These are phyloP conservation scores for Gasterosteus aculeatus DNA, from an alignment of 2,113 vertebrate species.

Conservation along the genomic window DNA sequence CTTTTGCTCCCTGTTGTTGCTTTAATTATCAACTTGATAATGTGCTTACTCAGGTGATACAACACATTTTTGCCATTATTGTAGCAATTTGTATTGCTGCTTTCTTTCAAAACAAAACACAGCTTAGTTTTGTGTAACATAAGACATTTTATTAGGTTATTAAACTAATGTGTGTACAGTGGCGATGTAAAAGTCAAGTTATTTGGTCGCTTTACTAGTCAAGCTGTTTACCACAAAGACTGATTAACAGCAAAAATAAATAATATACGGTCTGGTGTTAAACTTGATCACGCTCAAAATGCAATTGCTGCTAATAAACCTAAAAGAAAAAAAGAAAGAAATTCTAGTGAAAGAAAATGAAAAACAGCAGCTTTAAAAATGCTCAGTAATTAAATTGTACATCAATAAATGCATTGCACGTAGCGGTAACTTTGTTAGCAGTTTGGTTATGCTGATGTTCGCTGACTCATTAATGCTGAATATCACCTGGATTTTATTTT, in stretches of 20 bases:
- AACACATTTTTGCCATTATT: constrained; percentile 19
- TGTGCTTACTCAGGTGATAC: constrained; percentile 49
- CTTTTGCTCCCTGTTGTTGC: constrained; percentile 46
- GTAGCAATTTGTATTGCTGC: constrained; percentile 30
- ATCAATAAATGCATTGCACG: constrained; percentile 75
- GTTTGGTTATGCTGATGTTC: constrained; percentile 63
- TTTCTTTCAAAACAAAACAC: constrained; percentile 44
- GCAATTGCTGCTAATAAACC: constrained; percentile 40
- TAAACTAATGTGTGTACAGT: constrained; percentile 13
- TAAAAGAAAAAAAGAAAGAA: constrained; percentile 24
- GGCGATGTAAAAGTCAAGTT: constrained; percentile 26
- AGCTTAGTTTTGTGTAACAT: constrained; percentile 26
- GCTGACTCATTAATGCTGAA: constrained; percentile 60
- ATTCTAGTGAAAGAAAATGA: constrained; percentile 68
- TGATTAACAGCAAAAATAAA: constrained; percentile 18
- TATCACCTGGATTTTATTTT: constrained; percentile 55
- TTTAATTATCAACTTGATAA: constrained; percentile 63
- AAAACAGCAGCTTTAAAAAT: constrained; percentile 51
- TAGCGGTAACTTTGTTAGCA: constrained; percentile 56
- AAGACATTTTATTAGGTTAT: constrained; percentile 24
- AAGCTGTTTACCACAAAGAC: constrained; percentile 19
- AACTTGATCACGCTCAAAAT: constrained; percentile 41
- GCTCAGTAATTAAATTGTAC: constrained; percentile 65
- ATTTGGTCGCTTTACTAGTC: constrained; percentile 33
- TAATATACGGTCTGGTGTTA: constrained; percentile 25